Conservation (phyloP, 2,888 invertebrate genomes). For the Harpagoxenus sublaevis region DNA sequence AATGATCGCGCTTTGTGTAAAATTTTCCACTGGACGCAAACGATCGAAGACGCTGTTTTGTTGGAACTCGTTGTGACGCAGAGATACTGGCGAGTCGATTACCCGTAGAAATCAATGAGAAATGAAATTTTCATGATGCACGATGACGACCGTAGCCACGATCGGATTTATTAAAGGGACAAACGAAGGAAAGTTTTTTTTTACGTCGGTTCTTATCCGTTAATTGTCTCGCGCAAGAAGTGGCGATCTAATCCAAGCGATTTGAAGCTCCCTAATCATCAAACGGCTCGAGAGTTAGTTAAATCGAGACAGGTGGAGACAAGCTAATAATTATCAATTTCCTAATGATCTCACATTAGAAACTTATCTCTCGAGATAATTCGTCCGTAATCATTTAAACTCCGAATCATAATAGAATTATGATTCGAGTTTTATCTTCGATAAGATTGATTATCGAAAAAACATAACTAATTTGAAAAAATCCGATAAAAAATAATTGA, state of each 20-base stretch:
- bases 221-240: background rate
- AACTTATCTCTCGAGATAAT: background rate
- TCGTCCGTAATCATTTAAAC: background rate
- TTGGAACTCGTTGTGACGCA: slow-evolving; percentile 58
- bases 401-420: background rate
- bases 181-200: background rate
- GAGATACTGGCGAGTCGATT: slow-evolving; percentile 66
- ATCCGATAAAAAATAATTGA: background rate
- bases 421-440: background rate
- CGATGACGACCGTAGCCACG: slow-evolving; percentile 20
- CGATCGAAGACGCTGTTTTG: slow-evolving; percentile 65
- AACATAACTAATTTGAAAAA: background rate
- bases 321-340: background rate
- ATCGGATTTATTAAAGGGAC: background rate
- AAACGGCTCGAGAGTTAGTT: background rate
- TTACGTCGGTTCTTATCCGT: background rate
- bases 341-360: background rate
- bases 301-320: background rate
- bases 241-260: background rate
- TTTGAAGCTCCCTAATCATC: background rate
- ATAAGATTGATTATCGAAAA: background rate
- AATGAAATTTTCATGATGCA: slow-evolving; percentile 68
- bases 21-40: slow-evolving; percentile 57
- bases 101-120: slow-evolving; percentile 66
- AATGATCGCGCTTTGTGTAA: slow-evolving; percentile 34